Base-by-base conservation (phyloP, 2,888 invertebrate genomes). In the Troides helena region DNA sequence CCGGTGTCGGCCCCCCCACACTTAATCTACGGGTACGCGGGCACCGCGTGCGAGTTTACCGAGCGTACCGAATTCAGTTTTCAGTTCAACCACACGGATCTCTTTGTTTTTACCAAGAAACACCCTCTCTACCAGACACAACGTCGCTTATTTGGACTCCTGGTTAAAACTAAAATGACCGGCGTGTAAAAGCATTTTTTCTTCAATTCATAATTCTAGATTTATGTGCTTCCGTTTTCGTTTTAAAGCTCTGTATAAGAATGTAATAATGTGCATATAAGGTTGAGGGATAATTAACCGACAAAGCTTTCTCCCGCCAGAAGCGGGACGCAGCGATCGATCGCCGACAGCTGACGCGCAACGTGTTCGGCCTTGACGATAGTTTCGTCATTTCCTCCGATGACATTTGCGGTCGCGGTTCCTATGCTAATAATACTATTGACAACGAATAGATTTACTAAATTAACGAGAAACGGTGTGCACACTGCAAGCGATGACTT, bases 151-250 rank as follows among this genome's bases (percentile, higher is more conserved):
- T 21, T n/a, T 10, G 68, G 69, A 25, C 59, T 62, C 12, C 62
- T 63, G 3, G 70, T 17, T 3, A 68, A 5, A 25, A 72, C 72
- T 21, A 72, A n/a, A 21, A 62, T 72, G 66, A 36, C 70, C 69
- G 8, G 53, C 39, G 25, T 69, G 30, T 62, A 67, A 36, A 21
- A 30, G 67, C 8, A 36, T 30, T 18, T 39, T 14, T 14, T 30
- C 39, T 39, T 39, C 39, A 10, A 10, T 39, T 10, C 39, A 6
- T 39, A 5, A 3, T 30, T 30, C 30, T 30, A 30, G 30, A 30
- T 30, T 30, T 30, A 30, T 30, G 4, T 30, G 30, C 30, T 30
- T 30, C 30, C 30, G 30, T 30, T 30, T 30, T 30, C 30, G 30
- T 30, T 30, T 30, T 30, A 30, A 30, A 30, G 5, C 30, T 0